Evolutionary conservation across 2,888 invertebrate genomes (phyloP), one percentile per base, ranked within the genome.

Genomic region (Lasioglossum calceatum): DNA sequence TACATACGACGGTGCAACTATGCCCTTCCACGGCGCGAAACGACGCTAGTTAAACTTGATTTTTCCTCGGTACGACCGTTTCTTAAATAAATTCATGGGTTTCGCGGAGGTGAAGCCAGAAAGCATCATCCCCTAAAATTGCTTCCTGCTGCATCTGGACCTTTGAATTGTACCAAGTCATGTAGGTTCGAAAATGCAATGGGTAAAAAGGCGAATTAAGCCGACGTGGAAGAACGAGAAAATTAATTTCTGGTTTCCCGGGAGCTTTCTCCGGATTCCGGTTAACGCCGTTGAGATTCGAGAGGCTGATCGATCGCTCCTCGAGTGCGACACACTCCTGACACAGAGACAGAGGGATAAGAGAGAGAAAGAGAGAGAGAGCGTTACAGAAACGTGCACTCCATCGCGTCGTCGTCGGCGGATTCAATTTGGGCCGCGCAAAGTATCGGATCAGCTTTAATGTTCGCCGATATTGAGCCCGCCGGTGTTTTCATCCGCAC

Each of bases 401-500:
- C 54, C 23, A 54, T 23, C 54, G 54, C 10, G 10, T 54, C 91
- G 91, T 91, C 91, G 87, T 81, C 87, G 85, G 88, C 87, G 92
- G 92, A 93, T 92, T 93, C 91, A 92, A 93, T 92, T 93, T 91
- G 88, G 88, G 85, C 87, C 79, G 73, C 75, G 80, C 92, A 92
- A 93, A 92, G 92, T 92, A 92, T 92, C 86, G 90, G 91, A 92
- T 93, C 92, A 89, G 91, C 91, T 92, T 92, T 92, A 92, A 93
- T 90, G 91, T 88, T 36, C 88, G 87, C 87, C 90, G 91, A 91
- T 92, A 92, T 92, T 89, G 89, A 89, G 42, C 61, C n/a, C 67
- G 50, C 77, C 72, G 61, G 50, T 47, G 64, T 78, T 81, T 81
- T 50, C 64, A 67, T 39, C 32, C 50, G 4, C 44, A 12, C 27